Evolutionary conservation across 1,140 invertebrate species (phyloP).

Genomic region (silkworm (Bombyx mori)): DNA sequence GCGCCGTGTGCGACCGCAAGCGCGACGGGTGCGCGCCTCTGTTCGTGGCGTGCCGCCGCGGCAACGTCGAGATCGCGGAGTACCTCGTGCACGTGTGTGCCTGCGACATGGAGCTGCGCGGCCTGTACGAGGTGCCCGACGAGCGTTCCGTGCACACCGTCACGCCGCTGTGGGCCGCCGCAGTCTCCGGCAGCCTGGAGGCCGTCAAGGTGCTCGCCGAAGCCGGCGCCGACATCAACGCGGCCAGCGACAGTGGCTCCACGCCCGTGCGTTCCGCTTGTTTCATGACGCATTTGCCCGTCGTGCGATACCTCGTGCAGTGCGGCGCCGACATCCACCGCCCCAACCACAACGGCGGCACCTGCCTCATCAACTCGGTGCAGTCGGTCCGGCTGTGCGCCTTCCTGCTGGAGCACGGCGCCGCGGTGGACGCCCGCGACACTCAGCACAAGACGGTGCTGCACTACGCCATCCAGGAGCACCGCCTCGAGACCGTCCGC

Average conservation of each 20-base stretch:
- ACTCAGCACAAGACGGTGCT: constrained; percentile 93
- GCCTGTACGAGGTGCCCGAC: constrained; percentile 76
- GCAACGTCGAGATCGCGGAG: constrained; percentile 89
- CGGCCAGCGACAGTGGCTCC: constrained; percentile 89
- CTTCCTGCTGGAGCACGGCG: constrained; percentile 84
- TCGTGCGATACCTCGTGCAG: constrained; percentile 80
- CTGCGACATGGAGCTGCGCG: constrained; percentile 88
- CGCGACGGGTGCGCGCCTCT: constrained; percentile 88
- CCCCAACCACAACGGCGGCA: constrained; percentile 93
- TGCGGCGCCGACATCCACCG: constrained; percentile 89
- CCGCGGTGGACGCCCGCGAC: constrained; percentile 88
- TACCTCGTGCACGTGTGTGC: constrained; percentile 87
- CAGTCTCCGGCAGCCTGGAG: constrained; percentile 86
- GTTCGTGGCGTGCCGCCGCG: constrained; percentile 88
- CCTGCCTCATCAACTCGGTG: constrained; percentile 94
- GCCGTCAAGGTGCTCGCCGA: constrained; percentile 85
- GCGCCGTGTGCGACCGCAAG: constrained; percentile 75
- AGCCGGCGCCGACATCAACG: constrained; percentile 87
- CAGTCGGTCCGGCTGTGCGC: constrained; percentile 87
- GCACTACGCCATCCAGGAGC: constrained; percentile 94
- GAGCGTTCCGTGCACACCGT: constrained; percentile 80
- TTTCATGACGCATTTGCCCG: constrained; percentile 93
- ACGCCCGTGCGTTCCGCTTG: constrained; percentile 92
- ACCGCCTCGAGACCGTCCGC: constrained; percentile 85
- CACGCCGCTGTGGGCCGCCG: constrained; percentile 94